These are phyloP conservation scores for Eolophus roseicapilla DNA, from an alignment of 2,113 vertebrate species.

Conservation along the genomic window DNA sequence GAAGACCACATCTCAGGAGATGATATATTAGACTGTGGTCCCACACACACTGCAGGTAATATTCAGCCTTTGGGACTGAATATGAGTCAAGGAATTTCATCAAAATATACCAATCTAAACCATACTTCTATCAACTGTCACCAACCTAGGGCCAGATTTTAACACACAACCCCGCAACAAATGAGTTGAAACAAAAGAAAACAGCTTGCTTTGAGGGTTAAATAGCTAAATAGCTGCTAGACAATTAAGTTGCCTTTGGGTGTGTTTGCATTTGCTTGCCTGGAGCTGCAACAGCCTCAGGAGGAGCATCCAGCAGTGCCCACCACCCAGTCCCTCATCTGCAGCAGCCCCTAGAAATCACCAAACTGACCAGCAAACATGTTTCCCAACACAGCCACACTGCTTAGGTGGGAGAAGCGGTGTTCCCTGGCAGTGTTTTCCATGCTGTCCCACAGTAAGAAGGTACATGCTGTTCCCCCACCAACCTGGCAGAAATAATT, in stretches of 20 bases:
- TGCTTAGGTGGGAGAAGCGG: neutral
- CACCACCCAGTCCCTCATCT: neutral
- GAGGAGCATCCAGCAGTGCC: neutral
- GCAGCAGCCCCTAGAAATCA: neutral
- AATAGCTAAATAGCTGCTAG: fast-evolving
- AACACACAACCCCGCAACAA: neutral
- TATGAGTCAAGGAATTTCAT: neutral
- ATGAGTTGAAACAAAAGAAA: neutral
- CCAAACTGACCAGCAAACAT: too few relatives aligned
- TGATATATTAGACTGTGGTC: neutral
- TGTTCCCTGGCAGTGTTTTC: too few relatives aligned
- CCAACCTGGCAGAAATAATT: fast-evolving
- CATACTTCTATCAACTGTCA: neutral
- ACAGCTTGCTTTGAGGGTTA: neutral
- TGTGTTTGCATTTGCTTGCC: neutral
- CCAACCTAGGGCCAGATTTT: neutral
- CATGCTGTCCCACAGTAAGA: fast-evolving
- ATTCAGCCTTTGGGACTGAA: neutral
- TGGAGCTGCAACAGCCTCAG: neutral
- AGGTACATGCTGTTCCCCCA: fast-evolving
- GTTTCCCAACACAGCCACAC: too few relatives aligned
- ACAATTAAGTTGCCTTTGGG: neutral
- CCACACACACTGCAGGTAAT: neutral
- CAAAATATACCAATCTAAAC: neutral
- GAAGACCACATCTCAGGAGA: neutral